These are phyloP conservation scores for Micromys minutus DNA, from an alignment of 2,113 vertebrate genomes.

Conservation along the genomic window DNA sequence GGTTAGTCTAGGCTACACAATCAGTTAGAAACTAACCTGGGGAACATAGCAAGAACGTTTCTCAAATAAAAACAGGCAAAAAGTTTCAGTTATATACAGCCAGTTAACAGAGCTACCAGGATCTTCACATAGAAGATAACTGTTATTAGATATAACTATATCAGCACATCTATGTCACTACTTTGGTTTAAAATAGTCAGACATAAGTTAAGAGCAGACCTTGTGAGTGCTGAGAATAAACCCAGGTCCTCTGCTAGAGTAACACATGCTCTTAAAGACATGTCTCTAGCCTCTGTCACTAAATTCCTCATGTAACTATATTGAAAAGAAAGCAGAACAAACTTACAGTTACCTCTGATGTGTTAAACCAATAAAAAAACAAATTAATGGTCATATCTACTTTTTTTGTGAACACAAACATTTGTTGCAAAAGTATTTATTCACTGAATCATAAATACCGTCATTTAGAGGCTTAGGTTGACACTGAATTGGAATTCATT, in stretches of 20 bases:
- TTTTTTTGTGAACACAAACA: not conserved
- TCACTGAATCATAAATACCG: slow-evolving; percentile 9
- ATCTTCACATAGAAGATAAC: not conserved
- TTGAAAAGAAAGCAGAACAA: not conserved
- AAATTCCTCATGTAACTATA: not conserved
- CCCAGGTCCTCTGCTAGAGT: not conserved
- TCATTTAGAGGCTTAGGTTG: not conserved
- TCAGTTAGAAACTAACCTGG: too few species aligned
- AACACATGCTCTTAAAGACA: not conserved
- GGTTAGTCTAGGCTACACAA: not conserved
- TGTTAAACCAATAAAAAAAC: not conserved
- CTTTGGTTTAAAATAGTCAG: not conserved
- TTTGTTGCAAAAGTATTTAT: slow-evolving; percentile 12
- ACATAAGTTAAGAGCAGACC: not conserved
- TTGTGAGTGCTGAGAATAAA: not conserved
- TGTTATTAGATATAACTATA: not conserved
- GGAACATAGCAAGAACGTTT: not conserved
- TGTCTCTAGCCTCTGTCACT: not conserved
- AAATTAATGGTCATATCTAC: not conserved
- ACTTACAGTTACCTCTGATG: not conserved
- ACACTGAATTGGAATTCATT: not conserved
- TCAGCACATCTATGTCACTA: not conserved
- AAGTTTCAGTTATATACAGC: not conserved
- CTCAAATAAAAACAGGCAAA: not conserved
- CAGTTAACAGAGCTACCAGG: not conserved